Conservation (phyloP, 2,113 vertebrate genomes). For the Trogon melanurus region DNA sequence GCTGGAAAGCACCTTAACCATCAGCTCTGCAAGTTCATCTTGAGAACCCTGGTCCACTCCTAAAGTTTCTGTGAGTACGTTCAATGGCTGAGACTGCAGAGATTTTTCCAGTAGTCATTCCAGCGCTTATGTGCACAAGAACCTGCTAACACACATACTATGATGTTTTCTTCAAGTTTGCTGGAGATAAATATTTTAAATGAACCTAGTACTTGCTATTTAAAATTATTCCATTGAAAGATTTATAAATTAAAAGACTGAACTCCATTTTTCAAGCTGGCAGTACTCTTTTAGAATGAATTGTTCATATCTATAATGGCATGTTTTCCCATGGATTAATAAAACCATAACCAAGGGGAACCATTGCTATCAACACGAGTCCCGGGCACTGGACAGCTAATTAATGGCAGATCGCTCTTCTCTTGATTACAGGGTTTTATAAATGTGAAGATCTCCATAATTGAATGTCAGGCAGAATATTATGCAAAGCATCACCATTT, state of each 20-base stretch:
- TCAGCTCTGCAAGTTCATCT: neutral
- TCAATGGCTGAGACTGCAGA: neutral
- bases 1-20: neutral
- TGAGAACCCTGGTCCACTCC: neutral
- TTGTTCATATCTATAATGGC: neutral
- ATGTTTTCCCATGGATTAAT: constrained; percentile 21
- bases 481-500: constrained; percentile 2
- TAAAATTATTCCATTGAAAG: neutral
- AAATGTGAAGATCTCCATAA: constrained; percentile 41
- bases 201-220: neutral
- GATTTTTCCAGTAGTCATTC: neutral
- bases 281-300: neutral
- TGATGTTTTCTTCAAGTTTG: neutral
- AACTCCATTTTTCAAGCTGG: neutral
- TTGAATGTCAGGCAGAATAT: constrained; percentile 26
- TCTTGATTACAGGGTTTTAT: neutral
- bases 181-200: neutral
- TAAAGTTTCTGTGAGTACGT: neutral
- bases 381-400: constrained; percentile 23
- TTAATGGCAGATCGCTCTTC: constrained; percentile 13
- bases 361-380: neutral
- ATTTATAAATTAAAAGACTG: neutral
- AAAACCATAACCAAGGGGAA: constrained; percentile 26
- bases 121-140: neutral
- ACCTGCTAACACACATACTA: rapidly evolving